phyloP scores from a whole-genome alignment of 1,140 invertebrate species.

The Elymnias hypermnestra region DNA sequence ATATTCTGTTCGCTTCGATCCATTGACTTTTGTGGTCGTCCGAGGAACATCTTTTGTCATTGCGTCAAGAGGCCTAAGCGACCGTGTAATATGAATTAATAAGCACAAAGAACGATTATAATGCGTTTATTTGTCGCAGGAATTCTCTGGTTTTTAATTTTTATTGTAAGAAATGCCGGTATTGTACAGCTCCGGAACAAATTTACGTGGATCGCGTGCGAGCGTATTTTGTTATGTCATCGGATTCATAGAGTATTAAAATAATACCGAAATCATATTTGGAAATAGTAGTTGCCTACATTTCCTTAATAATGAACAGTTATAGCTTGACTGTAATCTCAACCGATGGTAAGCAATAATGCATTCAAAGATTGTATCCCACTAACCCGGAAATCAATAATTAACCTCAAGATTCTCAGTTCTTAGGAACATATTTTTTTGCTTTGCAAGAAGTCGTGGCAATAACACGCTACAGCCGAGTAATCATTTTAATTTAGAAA shows the following conservation, averaged over 20 bases:
- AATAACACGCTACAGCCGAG: too few species aligned
- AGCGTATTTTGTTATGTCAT: constrained; percentile 13
- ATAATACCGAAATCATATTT: not conserved
- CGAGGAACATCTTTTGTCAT: constrained; percentile 57
- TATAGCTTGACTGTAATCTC: too few species aligned
- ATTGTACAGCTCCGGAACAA: constrained; percentile 52
- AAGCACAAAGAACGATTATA: constrained; percentile 68
- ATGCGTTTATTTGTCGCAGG: constrained; percentile 62
- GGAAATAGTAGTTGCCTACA: too few species aligned
- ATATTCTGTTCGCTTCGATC: constrained; percentile 57
- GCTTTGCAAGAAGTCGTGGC: too few species aligned
- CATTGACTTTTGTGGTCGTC: constrained; percentile 64
- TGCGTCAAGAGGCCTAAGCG: constrained; percentile 56
- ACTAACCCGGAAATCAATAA: too few species aligned
- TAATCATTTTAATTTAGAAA: too few species aligned
- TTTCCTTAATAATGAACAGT: too few species aligned
- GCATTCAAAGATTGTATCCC: too few species aligned
- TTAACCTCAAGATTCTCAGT: too few species aligned
- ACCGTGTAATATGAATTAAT: constrained; percentile 75
- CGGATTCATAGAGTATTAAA: constrained; percentile 16
- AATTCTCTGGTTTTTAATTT: constrained; percentile 45
- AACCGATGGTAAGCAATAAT: too few species aligned
- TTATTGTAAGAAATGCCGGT: constrained; percentile 36
- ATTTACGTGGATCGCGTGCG: constrained; percentile 60
- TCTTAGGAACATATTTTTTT: too few species aligned